Conservation (phyloP, 2,888 invertebrate genomes). For the Drosophila nigritarsus region DNA sequence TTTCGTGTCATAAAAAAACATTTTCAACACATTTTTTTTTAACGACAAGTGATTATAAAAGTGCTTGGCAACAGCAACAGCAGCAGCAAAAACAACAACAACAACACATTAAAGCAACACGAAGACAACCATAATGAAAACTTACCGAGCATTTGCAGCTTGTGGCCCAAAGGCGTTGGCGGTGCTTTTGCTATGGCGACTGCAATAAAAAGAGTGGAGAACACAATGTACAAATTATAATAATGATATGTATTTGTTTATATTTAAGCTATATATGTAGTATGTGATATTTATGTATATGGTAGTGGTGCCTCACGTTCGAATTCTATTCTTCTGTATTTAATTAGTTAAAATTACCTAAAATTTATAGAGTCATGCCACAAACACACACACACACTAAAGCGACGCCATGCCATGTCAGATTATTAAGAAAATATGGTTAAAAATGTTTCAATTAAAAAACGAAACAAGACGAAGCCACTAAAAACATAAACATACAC, state of each 20-base stretch:
- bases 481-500: slow-evolving; percentile 35
- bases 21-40: slow-evolving; percentile 73
- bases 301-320: slow-evolving; percentile 10
- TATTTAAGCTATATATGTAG: slow-evolving; percentile 23
- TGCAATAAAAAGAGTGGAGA: slow-evolving; percentile 61
- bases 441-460: slow-evolving; percentile 79
- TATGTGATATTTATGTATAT: slow-evolving; percentile 20
- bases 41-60: slow-evolving; percentile 73
- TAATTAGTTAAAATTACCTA: slow-evolving; percentile 70
- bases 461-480: slow-evolving; percentile 60
- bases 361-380: slow-evolving; percentile 49
- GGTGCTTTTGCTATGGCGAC: slow-evolving; percentile 49
- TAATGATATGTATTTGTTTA: slow-evolving; percentile 55
- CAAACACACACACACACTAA: slow-evolving; percentile 16
- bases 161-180: slow-evolving; percentile 76
- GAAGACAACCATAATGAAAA: slow-evolving; percentile 55
- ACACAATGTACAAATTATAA: slow-evolving; percentile 72
- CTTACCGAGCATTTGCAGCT: slow-evolving; percentile 74
- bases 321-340: slow-evolving; percentile 55
- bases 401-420: slow-evolving; percentile 76
- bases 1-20: slow-evolving; percentile 73
- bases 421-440: slow-evolving; percentile 79
- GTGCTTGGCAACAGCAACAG: slow-evolving; percentile 42
- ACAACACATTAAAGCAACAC: slow-evolving; percentile 26
- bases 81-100: slow-evolving; percentile 30